Base-by-base conservation (phyloP, 2,888 invertebrate species). In the Halocaridina rubra region DNA sequence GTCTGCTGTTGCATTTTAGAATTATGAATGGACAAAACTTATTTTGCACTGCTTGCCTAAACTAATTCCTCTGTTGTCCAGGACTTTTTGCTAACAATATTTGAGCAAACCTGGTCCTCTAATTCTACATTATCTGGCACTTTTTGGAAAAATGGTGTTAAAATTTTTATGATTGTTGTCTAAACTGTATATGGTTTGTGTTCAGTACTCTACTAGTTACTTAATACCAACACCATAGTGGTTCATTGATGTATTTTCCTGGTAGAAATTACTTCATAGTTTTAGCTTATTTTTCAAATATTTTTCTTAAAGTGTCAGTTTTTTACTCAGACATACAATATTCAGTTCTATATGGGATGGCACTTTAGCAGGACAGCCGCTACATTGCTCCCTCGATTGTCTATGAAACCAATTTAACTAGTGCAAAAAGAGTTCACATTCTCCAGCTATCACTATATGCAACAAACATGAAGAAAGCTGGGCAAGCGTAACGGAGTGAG, bases 401-500 rank as follows among this genome's bases (percentile, higher is more conserved):
- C 80, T 80, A 74, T 39, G 61, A 59, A 80, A 27, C 46, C 61
- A 46, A 61, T 32, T 80, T 71, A 72, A 59, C 72, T 72, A 77
- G 53, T 69, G 71, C 57, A 71, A 77, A n/a, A n/a, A 77, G 77
- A 57, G 77, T 64, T 61, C 57, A 72, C 72, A 57, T 59, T 57
- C 76, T 76, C 80, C 80, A 80, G 82, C 82, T 82, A 82, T 72
- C 72, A 80, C 80, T 80, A 80, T 71, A 80, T 71, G 82, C 82
- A 82, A 82, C 82, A 82, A 82, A 82, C 82, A 82, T 77, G 82
- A 77, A 82, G 71, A 80, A 80, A 77, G 76, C 76, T 53, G 71
- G 82, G 59, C 82, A 82, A 82, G 82, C 82, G 78, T 82, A 82
- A 82, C 77, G 82, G 82, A 82, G 82, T 82, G 82, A 82, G 82